A percentile compares a stretch with the other conserved stretches of the same genome.
Conservation (phyloP, 2,113 vertebrate genomes). For the Mobula birostris region DNA sequence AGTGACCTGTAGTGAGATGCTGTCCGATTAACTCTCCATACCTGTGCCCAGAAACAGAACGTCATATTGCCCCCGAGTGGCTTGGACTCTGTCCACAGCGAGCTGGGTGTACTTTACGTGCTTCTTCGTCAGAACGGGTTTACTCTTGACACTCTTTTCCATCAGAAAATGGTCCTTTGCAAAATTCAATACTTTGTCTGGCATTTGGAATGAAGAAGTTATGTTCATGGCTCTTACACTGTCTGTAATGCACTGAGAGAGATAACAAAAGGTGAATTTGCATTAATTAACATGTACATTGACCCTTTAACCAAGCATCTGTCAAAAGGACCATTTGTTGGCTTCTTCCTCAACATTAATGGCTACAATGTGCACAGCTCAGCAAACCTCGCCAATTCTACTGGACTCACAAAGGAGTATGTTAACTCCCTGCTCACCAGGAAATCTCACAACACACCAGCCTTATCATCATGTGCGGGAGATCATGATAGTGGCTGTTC, state of each 20-base stretch:
- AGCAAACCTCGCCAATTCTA: too few relatives aligned
- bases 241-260: constrained; percentile 76
- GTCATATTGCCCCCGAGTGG: constrained; percentile 57
- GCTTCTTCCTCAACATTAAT: too few relatives aligned
- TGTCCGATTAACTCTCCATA: constrained; percentile 42
- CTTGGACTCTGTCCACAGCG: constrained; percentile 61
- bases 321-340: too few relatives aligned
- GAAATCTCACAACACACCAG: too few relatives aligned
- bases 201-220: constrained; percentile 81
- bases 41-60: constrained; percentile 88
- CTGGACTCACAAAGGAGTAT: too few relatives aligned
- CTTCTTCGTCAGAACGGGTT: constrained; percentile 71
- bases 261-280: not conserved
- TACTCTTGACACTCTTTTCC: constrained; percentile 78
- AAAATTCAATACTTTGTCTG: constrained; percentile 89
- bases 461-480: too few relatives aligned
- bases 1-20: too few relatives aligned
- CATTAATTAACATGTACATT: not conserved
- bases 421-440: too few relatives aligned
- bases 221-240: constrained; percentile 68
- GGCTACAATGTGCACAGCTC: too few relatives aligned
- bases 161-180: constrained; percentile 96
- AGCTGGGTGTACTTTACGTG: constrained; percentile 77
- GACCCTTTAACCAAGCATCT: too few relatives aligned
- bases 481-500: too few relatives aligned